These are phyloP conservation scores for Lytechinus pictus DNA, from an alignment of 35 echinoderm and acorn worm genomes.

Conservation along the genomic window DNA sequence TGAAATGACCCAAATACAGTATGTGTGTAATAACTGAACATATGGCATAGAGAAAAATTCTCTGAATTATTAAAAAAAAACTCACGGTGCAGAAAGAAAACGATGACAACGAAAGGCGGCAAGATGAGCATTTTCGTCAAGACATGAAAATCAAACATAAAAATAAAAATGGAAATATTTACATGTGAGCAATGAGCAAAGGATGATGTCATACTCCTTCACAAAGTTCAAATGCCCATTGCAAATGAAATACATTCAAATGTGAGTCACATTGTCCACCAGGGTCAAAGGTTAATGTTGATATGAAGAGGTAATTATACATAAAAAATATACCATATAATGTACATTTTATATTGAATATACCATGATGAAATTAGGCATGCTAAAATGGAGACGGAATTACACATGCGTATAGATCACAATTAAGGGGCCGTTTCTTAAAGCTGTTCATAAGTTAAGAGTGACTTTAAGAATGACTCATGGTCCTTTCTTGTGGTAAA, in stretches of 20 bases:
- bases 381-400: neutral
- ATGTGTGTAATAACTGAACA: too few relatives aligned
- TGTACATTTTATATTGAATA: neutral
- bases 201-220: neutral
- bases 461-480: too few relatives aligned
- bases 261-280: neutral
- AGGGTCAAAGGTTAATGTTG: neutral
- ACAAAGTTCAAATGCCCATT: neutral
- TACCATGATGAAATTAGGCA: neutral
- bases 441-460: too few relatives aligned
- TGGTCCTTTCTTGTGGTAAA: too few relatives aligned
- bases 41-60: neutral
- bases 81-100: slow-evolving; percentile 27
- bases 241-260: neutral
- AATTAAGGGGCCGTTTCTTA: too few relatives aligned
- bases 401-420: too few relatives aligned
- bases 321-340: neutral
- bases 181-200: neutral
- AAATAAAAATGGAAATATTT: neutral
- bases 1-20: neutral
- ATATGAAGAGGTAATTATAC: too few relatives aligned
- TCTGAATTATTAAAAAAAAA: neutral
- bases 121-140: slow-evolving; percentile 5
- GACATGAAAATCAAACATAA: slow-evolving; percentile 37
- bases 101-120: slow-evolving; percentile 13